Base-by-base conservation (phyloP, 1,140 invertebrate species). In the Macrobrachium rosenbergii region DNA sequence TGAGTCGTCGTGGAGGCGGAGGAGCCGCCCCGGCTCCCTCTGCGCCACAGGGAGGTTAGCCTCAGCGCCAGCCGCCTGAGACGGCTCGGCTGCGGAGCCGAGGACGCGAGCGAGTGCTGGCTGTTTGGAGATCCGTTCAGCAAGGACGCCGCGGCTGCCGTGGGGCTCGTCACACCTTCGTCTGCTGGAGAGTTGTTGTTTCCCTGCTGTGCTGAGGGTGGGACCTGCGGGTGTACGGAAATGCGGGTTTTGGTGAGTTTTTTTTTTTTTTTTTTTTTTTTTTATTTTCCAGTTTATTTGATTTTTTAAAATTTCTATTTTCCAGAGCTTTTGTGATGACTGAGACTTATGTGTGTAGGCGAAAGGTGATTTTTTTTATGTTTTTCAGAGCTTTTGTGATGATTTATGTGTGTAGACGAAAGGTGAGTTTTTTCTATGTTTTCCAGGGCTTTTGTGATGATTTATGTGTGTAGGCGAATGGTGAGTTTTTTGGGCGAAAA, bases 81-180 rank as follows among this genome's bases (percentile, higher is more conserved):
- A 17, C 63, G 67, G 19, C 43, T 80, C 12, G 64, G 21, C 3
- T 62, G 76, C 0, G 78, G 28, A 0, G 64, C 69, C 59, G 64
- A 58, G 0, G 77, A 37, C 28, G 28, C 12, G 59, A 75, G 19
- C 19, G 19, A 17, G 60, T 17, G 60, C 16, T 67, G 79, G 62
- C 28, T 45, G 62, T 37, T 64, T 11, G 78, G 59, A 6, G 37
- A 23, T 5, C 85, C 85, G 59, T 87, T 87, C 67, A 87, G 78
- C 19, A 87, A 78, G 6, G 78, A 28, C 11, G 85, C 85, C 5
- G 85, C 78, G 23, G 67, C 43, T 63, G 63, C 37, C 16, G 82
- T 28, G 7, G 82, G 62, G 78, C 37, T 62, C 21, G n/a, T 81
- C 59, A 83, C 69, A 43, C 52, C 12, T 19, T 21, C 8, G 72